Evolutionary conservation across 2,113 vertebrate species (phyloP), one percentile per base, ranked within the genome.

Genomic region (Zosterops japonicus): DNA sequence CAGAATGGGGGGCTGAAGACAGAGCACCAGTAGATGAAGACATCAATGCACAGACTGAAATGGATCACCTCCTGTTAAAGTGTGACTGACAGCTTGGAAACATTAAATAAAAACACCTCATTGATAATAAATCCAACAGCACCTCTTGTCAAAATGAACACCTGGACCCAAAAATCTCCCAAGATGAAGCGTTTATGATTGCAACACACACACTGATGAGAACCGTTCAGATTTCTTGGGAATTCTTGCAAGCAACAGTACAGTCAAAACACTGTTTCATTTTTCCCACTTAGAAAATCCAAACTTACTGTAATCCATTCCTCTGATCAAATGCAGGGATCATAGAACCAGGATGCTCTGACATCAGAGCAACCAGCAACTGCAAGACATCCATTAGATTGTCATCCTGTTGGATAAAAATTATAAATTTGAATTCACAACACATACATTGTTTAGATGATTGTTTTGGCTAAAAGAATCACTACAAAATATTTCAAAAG

Each of bases 341-440:
- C 99, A 99, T 99, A 60, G 99, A 99, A 50, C 96, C 96, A 9
- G 99, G 99, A 88, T 99, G 99, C 96, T 99, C 99, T 83, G 99
- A 98, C 99, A 99, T 99, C 94, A 99, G 97, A 91, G 99, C 99
- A 93, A 99, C 99, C 95, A 99, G 97, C 86, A 99, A 96, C 96
- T 99, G 99, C 70, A 99, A 98, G 52, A 99, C 99, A 95, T 99
- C 99, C 98, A 99, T 99, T 91, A 99, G 98, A 97, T 99, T 99
- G 97, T 99, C 99, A 97, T 99, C 99, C 99, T 99, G 97, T 95
- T 69, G 91, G 93, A 93, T 22, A 78, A 50, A 93, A 88, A 64
- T 90, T 64, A 84, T 12, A 89, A 28, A 69, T 57, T 5, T 39
- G 8, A 76, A 79, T 83, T 87, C 18, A 72, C 21, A 78, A 90